These are phyloP conservation scores for Orthosia gothica DNA, from an alignment of 2,888 invertebrate species.

Conservation along the genomic window DNA sequence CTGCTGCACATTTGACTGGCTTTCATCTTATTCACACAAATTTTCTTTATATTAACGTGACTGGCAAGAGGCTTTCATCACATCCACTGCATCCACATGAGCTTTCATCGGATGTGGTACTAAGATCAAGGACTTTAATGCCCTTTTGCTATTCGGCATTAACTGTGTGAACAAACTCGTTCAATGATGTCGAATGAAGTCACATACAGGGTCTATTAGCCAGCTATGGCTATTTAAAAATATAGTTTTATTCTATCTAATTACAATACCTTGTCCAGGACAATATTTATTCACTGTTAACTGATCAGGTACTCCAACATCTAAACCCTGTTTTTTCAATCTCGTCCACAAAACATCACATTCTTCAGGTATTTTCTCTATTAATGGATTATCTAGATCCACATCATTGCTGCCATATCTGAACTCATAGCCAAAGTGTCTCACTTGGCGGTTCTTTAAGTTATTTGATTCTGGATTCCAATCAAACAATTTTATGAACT, in stretches of 20 bases:
- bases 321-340: constrained; percentile 84
- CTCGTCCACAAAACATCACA: constrained; percentile 93
- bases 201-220: too few species aligned
- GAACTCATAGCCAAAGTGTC: constrained; percentile 98
- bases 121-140: too few species aligned
- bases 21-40: too few species aligned
- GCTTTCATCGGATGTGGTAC: too few species aligned
- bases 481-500: constrained; percentile 91
- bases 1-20: too few species aligned
- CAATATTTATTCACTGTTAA: constrained; percentile 96
- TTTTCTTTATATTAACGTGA: too few species aligned
- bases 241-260: not conserved
- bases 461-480: constrained; percentile 83
- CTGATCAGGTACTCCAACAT: constrained; percentile 93
- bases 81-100: too few species aligned
- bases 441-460: constrained; percentile 96
- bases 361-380: constrained; percentile 93
- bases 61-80: too few species aligned
- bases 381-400: constrained; percentile 93
- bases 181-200: too few species aligned
- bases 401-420: constrained; percentile 97
- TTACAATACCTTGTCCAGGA: constrained; percentile 94
- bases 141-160: too few species aligned
- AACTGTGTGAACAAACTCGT: too few species aligned
- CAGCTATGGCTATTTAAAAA: not conserved